Percentiles rank a stretch among this genome's conserved stretches.
Evolutionary conservation across 2,888 invertebrate genomes (phyloP).

Genomic region (Eupsilia transversa): DNA sequence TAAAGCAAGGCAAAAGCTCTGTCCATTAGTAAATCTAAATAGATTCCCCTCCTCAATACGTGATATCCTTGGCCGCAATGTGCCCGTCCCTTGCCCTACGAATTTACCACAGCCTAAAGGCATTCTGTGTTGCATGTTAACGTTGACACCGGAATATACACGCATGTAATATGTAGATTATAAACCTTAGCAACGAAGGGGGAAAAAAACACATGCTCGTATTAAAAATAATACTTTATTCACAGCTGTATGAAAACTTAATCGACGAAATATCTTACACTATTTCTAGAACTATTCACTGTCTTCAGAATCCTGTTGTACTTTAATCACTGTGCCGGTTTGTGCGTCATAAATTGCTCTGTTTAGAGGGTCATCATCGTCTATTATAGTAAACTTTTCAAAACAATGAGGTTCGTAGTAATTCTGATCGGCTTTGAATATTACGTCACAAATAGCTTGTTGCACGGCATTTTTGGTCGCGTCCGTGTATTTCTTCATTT

Average conservation of each 20-base stretch:
- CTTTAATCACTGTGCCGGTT: conserved; percentile 53
- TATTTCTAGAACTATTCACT: conserved; percentile 52
- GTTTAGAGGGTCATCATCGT: conserved; percentile 59
- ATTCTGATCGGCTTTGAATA: conserved; percentile 77
- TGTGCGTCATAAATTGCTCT: conserved; percentile 44
- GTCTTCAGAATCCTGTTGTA: conserved; percentile 59
- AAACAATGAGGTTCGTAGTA: conserved; percentile 63
- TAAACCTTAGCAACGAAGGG: conserved; percentile 22
- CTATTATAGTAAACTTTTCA: conserved; percentile 62
- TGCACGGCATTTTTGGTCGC: conserved; percentile 74
- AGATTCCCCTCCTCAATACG: conserved; percentile 46
- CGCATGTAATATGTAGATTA: conserved; percentile 41
- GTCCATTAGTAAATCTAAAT: conserved; percentile 26
- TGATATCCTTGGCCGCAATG: conserved; percentile 64
- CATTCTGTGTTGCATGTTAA: conserved; percentile 53
- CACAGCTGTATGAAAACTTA: conserved; percentile 33
- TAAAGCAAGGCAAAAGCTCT: conserved; percentile 28
- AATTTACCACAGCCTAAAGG: conserved; percentile 54
- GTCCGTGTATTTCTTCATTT: conserved; percentile 76
- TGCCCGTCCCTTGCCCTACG: conserved; percentile 58
- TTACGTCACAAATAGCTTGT: conserved; percentile 76
- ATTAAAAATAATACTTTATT: conserved; percentile 45
- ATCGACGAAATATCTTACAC: conserved; percentile 9
- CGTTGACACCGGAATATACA: conserved; percentile 49
- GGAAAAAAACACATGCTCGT: background rate